phyloP scores from a whole-genome alignment of 2,113 vertebrate genomes.

The Pan troglodytes region NHGRI_mPanTro3-v2.1_pri NC_072401.2:62996501-62997000 shows the following conservation, averaged over 20 bases:
- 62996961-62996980: neutral
- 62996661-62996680: slow-evolving; percentile 16
- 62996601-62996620: neutral
- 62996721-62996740: neutral
- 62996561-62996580: neutral
- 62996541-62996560: neutral
- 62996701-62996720: neutral
- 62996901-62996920: neutral
- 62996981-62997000: neutral
- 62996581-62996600: neutral
- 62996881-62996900: neutral
- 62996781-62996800: neutral
- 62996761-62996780: neutral
- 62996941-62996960: neutral
- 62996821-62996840: neutral
- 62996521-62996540: slow-evolving; percentile 46
- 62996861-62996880: neutral
- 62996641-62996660: neutral
- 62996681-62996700: neutral
- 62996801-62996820: neutral
- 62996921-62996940: neutral
- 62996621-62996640: neutral
- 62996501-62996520: slow-evolving; percentile 13
- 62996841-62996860: neutral
- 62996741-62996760: neutral